These are phyloP conservation scores for Daptonema setosum DNA, from an alignment of 2,888 invertebrate species.

Conservation along the genomic window DNA sequence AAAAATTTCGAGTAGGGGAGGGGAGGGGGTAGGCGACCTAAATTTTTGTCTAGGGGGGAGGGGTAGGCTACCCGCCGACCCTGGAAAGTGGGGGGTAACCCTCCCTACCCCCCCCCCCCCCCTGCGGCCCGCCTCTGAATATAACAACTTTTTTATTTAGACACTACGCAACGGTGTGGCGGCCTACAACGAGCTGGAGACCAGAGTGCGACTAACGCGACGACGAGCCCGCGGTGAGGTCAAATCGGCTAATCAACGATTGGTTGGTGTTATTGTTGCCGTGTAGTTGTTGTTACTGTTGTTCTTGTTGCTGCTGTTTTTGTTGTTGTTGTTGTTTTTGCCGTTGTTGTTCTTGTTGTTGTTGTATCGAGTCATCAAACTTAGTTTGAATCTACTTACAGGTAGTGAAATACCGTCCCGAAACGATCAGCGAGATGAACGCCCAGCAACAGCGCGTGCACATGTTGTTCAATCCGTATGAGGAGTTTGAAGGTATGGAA, in stretches of 20 bases:
- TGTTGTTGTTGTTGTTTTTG: neutral
- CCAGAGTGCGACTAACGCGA: conserved; percentile 29
- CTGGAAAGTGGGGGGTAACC: no score
- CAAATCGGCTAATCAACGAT: conserved; percentile 19
- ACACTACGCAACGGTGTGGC: conserved; percentile 18
- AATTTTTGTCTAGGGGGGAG: no score
- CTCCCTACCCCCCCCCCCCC: no score
- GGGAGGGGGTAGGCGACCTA: no score
- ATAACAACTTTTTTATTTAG: no score
- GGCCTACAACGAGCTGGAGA: conserved; percentile 35
- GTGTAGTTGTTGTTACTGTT: neutral
- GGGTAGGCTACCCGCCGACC: no score
- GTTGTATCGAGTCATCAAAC: neutral
- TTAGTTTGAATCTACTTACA: conserved; percentile 3
- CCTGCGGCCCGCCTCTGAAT: no score
- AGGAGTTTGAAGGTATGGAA: no score
- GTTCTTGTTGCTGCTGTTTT: neutral
- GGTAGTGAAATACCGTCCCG: conserved; percentile 7
- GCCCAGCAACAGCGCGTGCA: conserved; percentile 3
- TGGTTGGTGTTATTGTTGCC: neutral
- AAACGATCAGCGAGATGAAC: conserved; percentile 4
- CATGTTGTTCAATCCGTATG: neutral
- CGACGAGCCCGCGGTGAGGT: conserved; percentile 28
- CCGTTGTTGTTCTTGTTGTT: neutral
- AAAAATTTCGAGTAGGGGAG: no score